A percentile compares a stretch with the other conserved stretches of the same genome.
These are phyloP conservation scores for Elgonia sp. DNA, from an alignment of 2,888 invertebrate genomes.

Conservation along the genomic window DNA sequence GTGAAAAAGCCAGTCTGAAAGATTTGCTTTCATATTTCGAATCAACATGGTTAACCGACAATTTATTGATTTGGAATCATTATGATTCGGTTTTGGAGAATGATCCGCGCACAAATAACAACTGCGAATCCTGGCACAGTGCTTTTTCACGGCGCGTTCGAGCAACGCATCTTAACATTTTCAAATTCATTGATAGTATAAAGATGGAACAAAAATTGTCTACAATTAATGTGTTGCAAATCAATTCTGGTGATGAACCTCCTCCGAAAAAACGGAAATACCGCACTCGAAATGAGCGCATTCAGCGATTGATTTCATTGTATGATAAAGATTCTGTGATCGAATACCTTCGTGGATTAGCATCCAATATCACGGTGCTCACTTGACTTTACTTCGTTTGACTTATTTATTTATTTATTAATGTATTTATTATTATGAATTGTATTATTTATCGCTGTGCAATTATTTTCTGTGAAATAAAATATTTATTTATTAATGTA, in stretches of 20 bases:
- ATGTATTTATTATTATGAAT: no score
- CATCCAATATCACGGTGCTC: neutral
- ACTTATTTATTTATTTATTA: no score
- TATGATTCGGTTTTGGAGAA: neutral
- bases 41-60: neutral
- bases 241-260: neutral
- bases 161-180: constrained; percentile 11
- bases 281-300: neutral
- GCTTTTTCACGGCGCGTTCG: neutral
- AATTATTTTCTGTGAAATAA: no score
- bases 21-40: neutral
- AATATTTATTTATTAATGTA: no score
- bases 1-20: neutral
- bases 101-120: neutral
- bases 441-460: no score
- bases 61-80: neutral
- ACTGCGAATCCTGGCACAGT: constrained; percentile 21
- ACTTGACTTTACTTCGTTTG: no score
- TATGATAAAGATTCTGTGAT: neutral
- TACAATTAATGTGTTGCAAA: neutral
- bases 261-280: neutral
- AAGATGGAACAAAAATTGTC: neutral
- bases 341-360: neutral
- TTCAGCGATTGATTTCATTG: neutral
- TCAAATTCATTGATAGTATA: neutral